Conservation (phyloP, 2,797 vertebrate species). For the Sebastes vulpes region DNA sequence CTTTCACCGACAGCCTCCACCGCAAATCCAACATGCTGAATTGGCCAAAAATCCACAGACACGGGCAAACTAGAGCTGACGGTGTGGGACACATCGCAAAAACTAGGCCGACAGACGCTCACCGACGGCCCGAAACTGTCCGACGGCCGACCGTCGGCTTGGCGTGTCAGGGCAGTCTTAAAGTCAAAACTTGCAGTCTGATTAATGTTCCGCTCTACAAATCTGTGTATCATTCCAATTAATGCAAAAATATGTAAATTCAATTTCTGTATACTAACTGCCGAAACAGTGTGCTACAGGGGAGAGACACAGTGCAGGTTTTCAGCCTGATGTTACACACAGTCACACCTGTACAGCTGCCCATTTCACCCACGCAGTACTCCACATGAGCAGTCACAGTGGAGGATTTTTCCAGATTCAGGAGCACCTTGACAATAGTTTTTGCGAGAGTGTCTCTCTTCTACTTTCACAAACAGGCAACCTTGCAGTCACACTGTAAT, state of each 20-base stretch:
- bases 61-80: too few relatives aligned
- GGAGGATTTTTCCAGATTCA: background rate
- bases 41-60: too few relatives aligned
- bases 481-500: background rate
- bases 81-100: too few relatives aligned
- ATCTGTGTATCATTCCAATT: background rate
- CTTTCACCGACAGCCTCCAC: too few relatives aligned
- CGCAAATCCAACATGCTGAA: too few relatives aligned
- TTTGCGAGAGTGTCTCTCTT: background rate
- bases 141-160: rapidly evolving
- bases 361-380: background rate
- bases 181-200: background rate
- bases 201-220: background rate
- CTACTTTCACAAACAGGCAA: background rate
- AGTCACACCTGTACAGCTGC: background rate
- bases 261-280: background rate
- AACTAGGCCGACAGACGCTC: too few relatives aligned
- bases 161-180: too few relatives aligned
- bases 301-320: background rate
- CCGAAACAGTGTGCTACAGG: background rate
- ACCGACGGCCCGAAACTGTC: too few relatives aligned
- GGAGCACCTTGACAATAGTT: background rate
- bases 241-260: background rate
- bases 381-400: background rate
- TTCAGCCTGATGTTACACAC: background rate